phyloP scores from a whole-genome alignment of 2,113 vertebrate genomes.

The Sander lucioperca region DNA sequence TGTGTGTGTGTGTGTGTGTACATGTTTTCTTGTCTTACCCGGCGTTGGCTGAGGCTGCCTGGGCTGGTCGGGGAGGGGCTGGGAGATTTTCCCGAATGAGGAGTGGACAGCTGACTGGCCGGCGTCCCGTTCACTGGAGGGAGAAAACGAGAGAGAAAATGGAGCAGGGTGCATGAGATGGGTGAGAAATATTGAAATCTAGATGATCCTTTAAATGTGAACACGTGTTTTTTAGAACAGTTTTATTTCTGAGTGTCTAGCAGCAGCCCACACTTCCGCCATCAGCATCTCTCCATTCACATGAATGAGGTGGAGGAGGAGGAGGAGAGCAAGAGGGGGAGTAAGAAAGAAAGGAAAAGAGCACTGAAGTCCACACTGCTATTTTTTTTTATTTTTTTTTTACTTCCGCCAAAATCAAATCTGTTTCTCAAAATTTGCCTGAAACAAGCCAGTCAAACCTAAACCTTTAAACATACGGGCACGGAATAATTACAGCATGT shows the following conservation, averaged over 20 bases:
- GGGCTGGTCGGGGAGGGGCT: conserved; percentile 95
- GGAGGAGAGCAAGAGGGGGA: conserved; percentile 36
- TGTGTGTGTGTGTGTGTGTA: neutral
- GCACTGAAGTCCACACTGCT: conserved; percentile 41
- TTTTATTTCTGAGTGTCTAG: conserved; percentile 49
- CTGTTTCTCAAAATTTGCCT: conserved; percentile 4
- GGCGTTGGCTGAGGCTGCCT: conserved; percentile 91
- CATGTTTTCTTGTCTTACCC: conserved; percentile 86
- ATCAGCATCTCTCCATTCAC: conserved; percentile 62
- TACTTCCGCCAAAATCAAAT: conserved; percentile 28
- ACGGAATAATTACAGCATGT: conserved; percentile 13
- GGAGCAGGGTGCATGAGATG: conserved; percentile 30
- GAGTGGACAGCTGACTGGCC: conserved; percentile 95
- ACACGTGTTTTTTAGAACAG: conserved; percentile 36
- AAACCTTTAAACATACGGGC: neutral
- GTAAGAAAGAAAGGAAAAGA: conserved; percentile 21
- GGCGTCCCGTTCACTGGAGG: conserved; percentile 94
- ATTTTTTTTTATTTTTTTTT: conserved; percentile 10
- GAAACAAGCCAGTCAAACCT: neutral
- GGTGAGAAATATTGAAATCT: conserved; percentile 21
- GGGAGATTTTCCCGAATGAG: conserved; percentile 94
- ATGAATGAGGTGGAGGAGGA: conserved; percentile 56
- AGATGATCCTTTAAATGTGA: conserved; percentile 28
- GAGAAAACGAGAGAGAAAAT: conserved; percentile 25
- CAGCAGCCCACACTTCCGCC: conserved; percentile 68